Conservation (phyloP, 2,797 vertebrate genomes). For the Nannoperca australis region DNA sequence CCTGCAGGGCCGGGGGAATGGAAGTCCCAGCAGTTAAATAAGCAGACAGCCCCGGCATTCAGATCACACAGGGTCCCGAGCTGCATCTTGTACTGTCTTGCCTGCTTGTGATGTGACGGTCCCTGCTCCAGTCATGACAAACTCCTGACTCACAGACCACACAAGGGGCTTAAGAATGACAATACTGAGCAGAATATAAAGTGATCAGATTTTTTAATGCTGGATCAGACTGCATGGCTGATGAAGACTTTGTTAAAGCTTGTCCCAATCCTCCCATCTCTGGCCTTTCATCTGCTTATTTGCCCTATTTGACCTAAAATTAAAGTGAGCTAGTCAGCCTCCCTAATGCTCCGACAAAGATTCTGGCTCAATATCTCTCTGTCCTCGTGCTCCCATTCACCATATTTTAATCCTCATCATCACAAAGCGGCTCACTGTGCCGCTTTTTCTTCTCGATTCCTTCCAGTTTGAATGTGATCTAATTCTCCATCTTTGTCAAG, state of each 20-base stretch:
- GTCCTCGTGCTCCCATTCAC: conserved; percentile 44
- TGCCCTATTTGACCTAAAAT: conserved; percentile 52
- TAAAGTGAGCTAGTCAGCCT: conserved; percentile 40
- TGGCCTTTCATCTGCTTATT: conserved; percentile 44
- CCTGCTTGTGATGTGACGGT: conserved; percentile 7
- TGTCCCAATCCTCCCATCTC: conserved; percentile 31
- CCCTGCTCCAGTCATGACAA: conserved; percentile 13
- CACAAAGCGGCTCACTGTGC: conserved; percentile 38
- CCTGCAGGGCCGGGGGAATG: conserved; percentile 44
- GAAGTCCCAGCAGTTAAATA: conserved; percentile 48
- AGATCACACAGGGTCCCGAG: conserved; percentile 27
- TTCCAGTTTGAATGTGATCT: conserved; percentile 52
- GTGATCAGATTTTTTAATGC: conserved; percentile 8
- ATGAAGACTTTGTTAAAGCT: conserved; percentile 36
- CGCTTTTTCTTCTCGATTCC: conserved; percentile 17
- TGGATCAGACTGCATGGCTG: conserved; percentile 26
- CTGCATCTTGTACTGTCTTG: neutral
- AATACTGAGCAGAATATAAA: conserved; percentile 4
- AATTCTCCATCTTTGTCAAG: conserved; percentile 43
- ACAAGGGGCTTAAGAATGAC: conserved; percentile 1
- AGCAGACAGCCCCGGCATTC: conserved; percentile 37
- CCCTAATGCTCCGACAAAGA: conserved; percentile 44
- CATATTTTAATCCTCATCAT: conserved; percentile 69
- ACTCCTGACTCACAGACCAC: conserved; percentile 29
- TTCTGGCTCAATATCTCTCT: conserved; percentile 28